These are phyloP conservation scores for Eira barbara DNA, from an alignment of 2,113 vertebrate species.

Conservation along the genomic window DNA sequence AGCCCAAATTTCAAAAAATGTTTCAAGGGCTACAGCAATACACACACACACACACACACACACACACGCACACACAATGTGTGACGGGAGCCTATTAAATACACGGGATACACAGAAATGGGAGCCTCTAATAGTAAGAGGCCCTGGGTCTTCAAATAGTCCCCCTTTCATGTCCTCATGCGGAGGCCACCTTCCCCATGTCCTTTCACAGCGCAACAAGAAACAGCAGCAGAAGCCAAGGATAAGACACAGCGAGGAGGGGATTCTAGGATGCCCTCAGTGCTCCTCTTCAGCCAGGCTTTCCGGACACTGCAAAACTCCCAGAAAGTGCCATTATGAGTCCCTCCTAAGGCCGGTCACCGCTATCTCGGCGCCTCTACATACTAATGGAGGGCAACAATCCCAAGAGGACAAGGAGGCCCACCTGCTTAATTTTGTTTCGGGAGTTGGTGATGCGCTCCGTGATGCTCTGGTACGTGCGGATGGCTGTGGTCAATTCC, in stretches of 20 bases:
- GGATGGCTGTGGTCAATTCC: conserved; percentile 95
- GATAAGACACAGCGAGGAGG: neutral
- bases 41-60: neutral
- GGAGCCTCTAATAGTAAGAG: neutral
- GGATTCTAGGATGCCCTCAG: neutral
- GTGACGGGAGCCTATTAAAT: neutral
- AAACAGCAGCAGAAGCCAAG: neutral
- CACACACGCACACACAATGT: neutral
- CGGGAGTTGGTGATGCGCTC: conserved; percentile 98
- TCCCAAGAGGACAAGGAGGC: neutral
- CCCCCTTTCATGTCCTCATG: neutral
- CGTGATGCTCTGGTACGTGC: conserved; percentile 98
- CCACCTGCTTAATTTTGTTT: conserved; percentile 97
- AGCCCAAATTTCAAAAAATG: neutral
- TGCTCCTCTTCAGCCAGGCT: neutral
- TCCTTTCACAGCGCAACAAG: neutral
- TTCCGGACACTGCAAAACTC: neutral
- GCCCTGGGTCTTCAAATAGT: neutral
- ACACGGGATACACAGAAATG: neutral
- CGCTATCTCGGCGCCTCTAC: neutral
- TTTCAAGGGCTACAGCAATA: neutral
- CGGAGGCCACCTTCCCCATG: neutral
- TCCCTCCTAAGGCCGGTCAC: neutral
- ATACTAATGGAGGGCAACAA: accelerated
- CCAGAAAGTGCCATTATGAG: neutral